Evolutionary conservation across 2,888 invertebrate species (phyloP).

Genomic region (Elmis aenea): DNA sequence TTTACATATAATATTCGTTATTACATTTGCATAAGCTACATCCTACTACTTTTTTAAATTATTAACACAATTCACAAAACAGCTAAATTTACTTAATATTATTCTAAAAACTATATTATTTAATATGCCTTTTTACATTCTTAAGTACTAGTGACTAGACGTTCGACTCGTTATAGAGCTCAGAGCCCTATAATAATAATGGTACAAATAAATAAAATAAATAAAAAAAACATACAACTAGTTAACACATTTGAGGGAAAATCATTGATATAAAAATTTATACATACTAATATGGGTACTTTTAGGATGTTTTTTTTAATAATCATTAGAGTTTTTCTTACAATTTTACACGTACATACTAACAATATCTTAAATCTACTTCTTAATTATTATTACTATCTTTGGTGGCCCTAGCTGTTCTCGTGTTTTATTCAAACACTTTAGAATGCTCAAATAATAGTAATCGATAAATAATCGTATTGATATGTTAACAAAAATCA

Average conservation of each 20-base stretch:
- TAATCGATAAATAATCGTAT: constrained; percentile 8
- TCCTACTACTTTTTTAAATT: too few relatives aligned
- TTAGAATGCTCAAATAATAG: constrained; percentile 8
- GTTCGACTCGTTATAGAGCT: constrained; percentile 20
- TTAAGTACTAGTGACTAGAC: constrained; percentile 22
- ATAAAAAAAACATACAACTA: constrained; percentile 23
- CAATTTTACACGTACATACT: too few relatives aligned
- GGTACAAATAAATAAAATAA: constrained; percentile 17
- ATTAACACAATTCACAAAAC: too few relatives aligned
- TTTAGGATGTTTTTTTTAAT: too few relatives aligned
- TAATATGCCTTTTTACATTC: too few relatives aligned
- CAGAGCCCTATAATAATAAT: constrained; percentile 16
- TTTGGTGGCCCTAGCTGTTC: constrained; percentile 16
- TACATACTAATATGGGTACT: too few relatives aligned
- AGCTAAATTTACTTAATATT: too few relatives aligned
- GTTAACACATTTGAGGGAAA: constrained; percentile 17
- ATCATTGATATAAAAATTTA: background rate
- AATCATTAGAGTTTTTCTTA: too few relatives aligned
- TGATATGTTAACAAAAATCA: constrained; percentile 20
- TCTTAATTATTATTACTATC: constrained; percentile 5
- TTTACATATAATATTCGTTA: too few relatives aligned
- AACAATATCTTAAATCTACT: background rate
- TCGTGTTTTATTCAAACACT: constrained; percentile 15
- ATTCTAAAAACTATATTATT: too few relatives aligned
- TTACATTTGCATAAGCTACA: too few relatives aligned